These are phyloP conservation scores for Phocides pigmalion DNA, from an alignment of 1,140 invertebrate genomes.

Conservation along the genomic window DNA sequence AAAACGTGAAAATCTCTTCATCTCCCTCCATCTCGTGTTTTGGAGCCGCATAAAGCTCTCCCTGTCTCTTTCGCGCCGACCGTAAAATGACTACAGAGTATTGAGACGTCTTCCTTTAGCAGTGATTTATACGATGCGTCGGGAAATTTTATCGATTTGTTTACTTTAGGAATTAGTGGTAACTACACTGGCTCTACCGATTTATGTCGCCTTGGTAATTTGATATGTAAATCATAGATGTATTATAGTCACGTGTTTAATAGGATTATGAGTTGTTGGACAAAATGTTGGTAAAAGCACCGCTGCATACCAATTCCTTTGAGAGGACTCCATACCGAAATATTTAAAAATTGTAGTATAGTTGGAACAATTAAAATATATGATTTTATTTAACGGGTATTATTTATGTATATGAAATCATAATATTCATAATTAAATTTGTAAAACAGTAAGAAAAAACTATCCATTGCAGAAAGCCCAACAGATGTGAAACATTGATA, in stretches of 20 bases:
- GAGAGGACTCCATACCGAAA: background rate
- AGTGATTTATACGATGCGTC: constrained; percentile 68
- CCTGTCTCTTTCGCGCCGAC: constrained; percentile 50
- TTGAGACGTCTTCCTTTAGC: constrained; percentile 72
- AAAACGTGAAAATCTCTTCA: constrained; percentile 50
- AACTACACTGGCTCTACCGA: constrained; percentile 62
- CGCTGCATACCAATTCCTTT: background rate
- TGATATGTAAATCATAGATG: constrained; percentile 59
- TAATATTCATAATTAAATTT: too few relatives aligned
- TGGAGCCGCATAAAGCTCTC: constrained; percentile 27
- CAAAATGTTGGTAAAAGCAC: constrained; percentile 33
- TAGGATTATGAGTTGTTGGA: constrained; percentile 46
- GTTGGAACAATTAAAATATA: too few relatives aligned
- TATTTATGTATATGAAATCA: too few relatives aligned
- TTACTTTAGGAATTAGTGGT: constrained; percentile 80
- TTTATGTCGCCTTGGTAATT: constrained; percentile 68
- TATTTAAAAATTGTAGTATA: too few relatives aligned
- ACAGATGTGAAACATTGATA: too few relatives aligned
- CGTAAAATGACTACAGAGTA: constrained; percentile 64
- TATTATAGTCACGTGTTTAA: constrained; percentile 56
- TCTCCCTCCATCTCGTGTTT: constrained; percentile 51
- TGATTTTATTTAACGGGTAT: too few relatives aligned
- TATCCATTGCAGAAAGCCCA: too few relatives aligned
- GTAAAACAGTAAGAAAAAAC: too few relatives aligned
- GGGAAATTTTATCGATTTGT: constrained; percentile 76